Evolutionary conservation across 53 echinoderm and acorn worm genomes (phyloP), one percentile per base, ranked within the genome.

Genomic region (Pentamera pediparva): DNA sequence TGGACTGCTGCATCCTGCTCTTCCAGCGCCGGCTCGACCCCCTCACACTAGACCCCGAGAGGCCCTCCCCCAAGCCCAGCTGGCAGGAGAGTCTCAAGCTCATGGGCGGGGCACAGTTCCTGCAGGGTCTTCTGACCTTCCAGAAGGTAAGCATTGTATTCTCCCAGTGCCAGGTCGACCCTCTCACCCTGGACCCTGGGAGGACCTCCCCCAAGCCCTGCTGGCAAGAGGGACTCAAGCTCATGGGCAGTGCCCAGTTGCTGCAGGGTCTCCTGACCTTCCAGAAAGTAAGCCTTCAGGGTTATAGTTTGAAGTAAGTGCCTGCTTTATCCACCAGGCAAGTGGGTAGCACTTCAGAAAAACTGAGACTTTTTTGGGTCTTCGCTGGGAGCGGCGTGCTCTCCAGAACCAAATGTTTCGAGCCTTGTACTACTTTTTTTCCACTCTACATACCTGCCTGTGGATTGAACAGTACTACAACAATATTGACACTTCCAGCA

Each of bases 1-100:
- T 98, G 98, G 98, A 98, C 72, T 91, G 91, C 55, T 88, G 88
- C 54, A 57, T 91, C 37, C 76, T 98, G 20, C 86, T 98, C 62
- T 98, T 98, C 86, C 98, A 98, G 62, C 85, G 83, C 22, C 71
- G 67, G 12, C 48, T 98, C 43, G 92, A 98, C 6, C 40, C 78
- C 27, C 62, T 83, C 1, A 15, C 21, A 6, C 3, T 81, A 70
- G 98, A 98, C 51, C 87, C 91, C 6, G 98, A 98, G 89, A 86
- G 82, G 36, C 91, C 92, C 3, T 89, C 86, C 40, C 89, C 91
- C 37, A 98, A 92, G 59, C 87, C 96, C 19, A 88, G 86, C 20
- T 98, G 98, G 98, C 57, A 61, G 1, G 98, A 98, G 15, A 77
- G 88, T 56, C 59, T 92, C 19, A 91, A 92, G 73, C 85, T 98